Base-by-base conservation (phyloP, 2,797 vertebrate genomes). In the Scomberomorus guttatus region DNA sequence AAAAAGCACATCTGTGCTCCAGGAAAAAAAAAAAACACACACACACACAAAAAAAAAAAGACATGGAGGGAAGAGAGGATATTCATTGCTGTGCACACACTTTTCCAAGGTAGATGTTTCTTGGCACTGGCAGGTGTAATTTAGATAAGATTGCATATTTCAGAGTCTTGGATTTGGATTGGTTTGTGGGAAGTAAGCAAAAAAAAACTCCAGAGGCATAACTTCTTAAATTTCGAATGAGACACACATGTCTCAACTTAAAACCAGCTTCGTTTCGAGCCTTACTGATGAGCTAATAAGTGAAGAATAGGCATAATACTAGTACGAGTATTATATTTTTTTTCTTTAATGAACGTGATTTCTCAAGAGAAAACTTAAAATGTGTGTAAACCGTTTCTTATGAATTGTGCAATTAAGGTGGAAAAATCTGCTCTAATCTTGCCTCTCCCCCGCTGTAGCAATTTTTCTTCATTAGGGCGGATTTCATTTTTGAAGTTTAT, bases 401-500 rank as follows among this genome's bases (percentile, higher is more conserved):
- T 88, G 27, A 94, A 90, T 91, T 72, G 83, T 69, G 80, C 85
- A 90, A 92, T 94, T 93, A 91, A 90, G 65, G 67, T 70, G 80
- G 84, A 81, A 69, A 90, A 90, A 85, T 77, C 15, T 11, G 15
- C 77, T 87, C 72, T 89, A 87, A 90, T 93, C 89, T 91, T 24
- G 32, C 50, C 46, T 77, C 51, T 88, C 77, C 82, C 82, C 66
- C 12, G 50, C 82, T 24, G 76, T 57, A 79, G 74, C 69, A 80
- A 83, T 92, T 92, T 89, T 91, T 92, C 89, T 94, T 94, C 91
- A 93, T 95, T 93, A 93, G 71, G 77, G 65, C 18, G 14, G 39
- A 89, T 90, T 94, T 89, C 58, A 88, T 93, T 89, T 94, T 91
- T 91, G 73, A 92, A 87, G 89, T 94, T 93, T 93, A 90, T 90